Evolutionary conservation across 2,797 vertebrate genomes (phyloP).

Genomic region (Schizothorax lantsangensis): DNA sequence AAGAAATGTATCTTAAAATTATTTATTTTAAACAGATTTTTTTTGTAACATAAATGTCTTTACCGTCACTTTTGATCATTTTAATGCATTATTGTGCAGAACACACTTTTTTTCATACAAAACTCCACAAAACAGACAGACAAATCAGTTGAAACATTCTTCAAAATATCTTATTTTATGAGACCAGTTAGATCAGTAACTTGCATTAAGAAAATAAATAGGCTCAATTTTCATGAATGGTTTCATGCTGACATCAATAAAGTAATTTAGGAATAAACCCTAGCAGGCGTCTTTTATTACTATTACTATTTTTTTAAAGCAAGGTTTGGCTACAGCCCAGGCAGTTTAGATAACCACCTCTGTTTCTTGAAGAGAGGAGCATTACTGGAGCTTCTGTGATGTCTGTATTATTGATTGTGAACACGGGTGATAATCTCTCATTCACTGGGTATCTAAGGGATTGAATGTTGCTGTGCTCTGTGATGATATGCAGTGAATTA

Average conservation of each 20-base stretch:
- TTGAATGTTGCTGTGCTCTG: slow-evolving; percentile 2
- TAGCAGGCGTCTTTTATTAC: neutral
- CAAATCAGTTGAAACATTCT: neutral
- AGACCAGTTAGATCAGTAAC: neutral
- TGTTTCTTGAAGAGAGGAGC: neutral
- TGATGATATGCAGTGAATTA: slow-evolving; percentile 4
- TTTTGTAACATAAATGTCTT: neutral
- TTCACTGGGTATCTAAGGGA: neutral
- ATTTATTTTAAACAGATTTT: neutral
- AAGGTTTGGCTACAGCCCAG: neutral
- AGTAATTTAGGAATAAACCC: neutral
- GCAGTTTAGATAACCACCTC: neutral
- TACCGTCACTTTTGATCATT: neutral
- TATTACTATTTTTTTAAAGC: neutral
- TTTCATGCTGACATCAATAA: neutral
- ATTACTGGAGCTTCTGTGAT: neutral
- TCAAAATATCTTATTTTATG: neutral
- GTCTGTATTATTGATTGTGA: slow-evolving; percentile 11
- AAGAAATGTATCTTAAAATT: no score
- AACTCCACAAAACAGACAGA: neutral
- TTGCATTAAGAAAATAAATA: neutral
- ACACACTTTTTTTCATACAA: neutral
- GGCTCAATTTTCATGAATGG: neutral
- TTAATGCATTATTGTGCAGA: neutral
- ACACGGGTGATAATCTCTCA: neutral